phyloP scores from a whole-genome alignment of 2,888 invertebrate species.

The Caenorhabditis sp. region DNA sequence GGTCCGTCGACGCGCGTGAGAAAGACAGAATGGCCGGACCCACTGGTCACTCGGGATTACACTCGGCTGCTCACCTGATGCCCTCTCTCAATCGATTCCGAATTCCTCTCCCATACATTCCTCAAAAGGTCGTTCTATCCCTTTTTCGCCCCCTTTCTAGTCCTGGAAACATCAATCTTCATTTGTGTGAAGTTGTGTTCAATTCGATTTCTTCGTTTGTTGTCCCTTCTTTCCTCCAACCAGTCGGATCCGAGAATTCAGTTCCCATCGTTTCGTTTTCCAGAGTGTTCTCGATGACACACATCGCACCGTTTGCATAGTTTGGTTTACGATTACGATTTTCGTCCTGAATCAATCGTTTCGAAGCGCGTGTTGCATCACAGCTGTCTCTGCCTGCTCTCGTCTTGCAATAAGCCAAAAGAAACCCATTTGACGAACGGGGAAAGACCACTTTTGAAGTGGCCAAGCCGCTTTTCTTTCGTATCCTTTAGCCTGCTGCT shows the following conservation, averaged over 20 bases:
- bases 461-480: background rate
- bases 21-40: background rate
- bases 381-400: background rate
- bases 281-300: slow-evolving; percentile 13
- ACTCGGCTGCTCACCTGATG: background rate
- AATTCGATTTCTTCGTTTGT: slow-evolving; percentile 19
- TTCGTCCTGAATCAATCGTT: background rate
- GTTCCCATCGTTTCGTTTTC: background rate
- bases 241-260: slow-evolving; percentile 18
- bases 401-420: slow-evolving; percentile 3
- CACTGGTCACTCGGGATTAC: background rate
- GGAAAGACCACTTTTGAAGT: background rate
- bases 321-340: slow-evolving; percentile 36
- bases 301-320: slow-evolving; percentile 22
- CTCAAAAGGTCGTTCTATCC: background rate
- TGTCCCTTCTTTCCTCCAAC: slow-evolving; percentile 5
- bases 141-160: no score
- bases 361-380: background rate
- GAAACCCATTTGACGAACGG: background rate
- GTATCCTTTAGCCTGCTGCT: slow-evolving; percentile 10
- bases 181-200: slow-evolving; percentile 13
- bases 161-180: slow-evolving; percentile 34
- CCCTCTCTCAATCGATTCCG: background rate
- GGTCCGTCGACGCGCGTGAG: background rate
- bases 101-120: background rate